Base-by-base conservation (phyloP, 2,888 invertebrate genomes). In the Cephus nigrinus region DNA sequence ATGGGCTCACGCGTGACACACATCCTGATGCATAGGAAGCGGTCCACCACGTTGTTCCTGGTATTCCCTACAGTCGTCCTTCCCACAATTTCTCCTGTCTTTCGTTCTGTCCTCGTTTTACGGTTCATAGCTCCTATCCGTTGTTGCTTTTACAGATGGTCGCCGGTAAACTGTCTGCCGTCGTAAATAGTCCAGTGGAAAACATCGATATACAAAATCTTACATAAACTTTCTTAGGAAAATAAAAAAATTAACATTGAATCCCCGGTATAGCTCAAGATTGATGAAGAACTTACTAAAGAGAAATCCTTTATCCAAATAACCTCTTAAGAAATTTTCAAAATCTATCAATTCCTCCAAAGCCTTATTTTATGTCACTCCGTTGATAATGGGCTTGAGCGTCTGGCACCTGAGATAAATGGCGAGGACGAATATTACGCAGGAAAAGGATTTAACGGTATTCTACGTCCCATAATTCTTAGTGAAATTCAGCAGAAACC, bases 1-100 rank as follows among this genome's bases (percentile, higher is more conserved):
- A 87, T 86, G 82, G 80, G 74, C 74, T 55, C 83, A 83, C 82
- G 80, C 84, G 85, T 85, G 84, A 86, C 83, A 82, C 80, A 83
- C 85, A 85, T 86, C 81, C 83, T 81, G 69, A 71, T 75, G 23
- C 35, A 36, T 11, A 35, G 5, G 30, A 30, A 35, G 12, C 23
- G 34, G 33, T 74, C 12, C n/a, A 35, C 36, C 23, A 74, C 74
- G 74, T 5, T 30, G 32, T 32, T 74, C n/a, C 74, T 30, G 5
- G 30, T 32, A n/a, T 31, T 30, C 33, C 30, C 31, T 33, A 23
- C 5, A 31, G 12, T n/a, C 71, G 32, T 71, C 4, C 71, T 32
- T 5, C 9, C 71, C 9, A 71, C 33, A 71, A 15, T 32, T 71
- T 71, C 12, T 32, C 71, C 33, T 33, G 71, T 71, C 71, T 15